Evolutionary conservation across 1,140 invertebrate genomes (phyloP).

Genomic region (Drosophila nigrodunni): DNA sequence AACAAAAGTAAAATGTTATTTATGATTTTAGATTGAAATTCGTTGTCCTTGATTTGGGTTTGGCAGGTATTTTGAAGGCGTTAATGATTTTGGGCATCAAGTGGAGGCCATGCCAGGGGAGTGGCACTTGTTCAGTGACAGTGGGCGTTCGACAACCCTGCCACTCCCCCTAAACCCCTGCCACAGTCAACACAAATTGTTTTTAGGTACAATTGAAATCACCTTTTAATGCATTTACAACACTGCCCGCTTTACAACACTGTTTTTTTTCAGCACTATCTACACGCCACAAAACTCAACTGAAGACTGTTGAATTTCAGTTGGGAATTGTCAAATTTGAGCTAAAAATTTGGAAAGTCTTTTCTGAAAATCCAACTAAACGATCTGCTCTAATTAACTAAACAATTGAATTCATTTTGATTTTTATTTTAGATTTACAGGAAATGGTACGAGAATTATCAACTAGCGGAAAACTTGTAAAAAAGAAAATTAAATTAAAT

Average conservation of each 20-base stretch:
- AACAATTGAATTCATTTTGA: constrained; percentile 50
- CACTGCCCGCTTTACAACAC: not conserved
- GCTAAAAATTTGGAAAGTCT: constrained; percentile 4
- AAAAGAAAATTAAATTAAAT: not conserved
- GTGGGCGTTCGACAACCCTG: not conserved
- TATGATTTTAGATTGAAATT: constrained; percentile 72
- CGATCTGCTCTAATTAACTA: constrained; percentile 57
- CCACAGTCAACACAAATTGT: not conserved
- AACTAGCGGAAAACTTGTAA: not conserved
- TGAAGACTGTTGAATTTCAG: constrained; percentile 3
- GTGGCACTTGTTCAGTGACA: not conserved
- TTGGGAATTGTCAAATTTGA: not conserved
- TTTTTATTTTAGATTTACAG: constrained; percentile 4
- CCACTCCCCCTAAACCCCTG: too few relatives aligned
- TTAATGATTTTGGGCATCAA: constrained; percentile 29
- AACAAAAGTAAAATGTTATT: constrained; percentile 73
- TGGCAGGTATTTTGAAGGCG: constrained; percentile 50
- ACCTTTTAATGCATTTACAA: not conserved
- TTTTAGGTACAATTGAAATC: not conserved
- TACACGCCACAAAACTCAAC: constrained; percentile 1
- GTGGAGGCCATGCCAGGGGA: constrained; percentile 27
- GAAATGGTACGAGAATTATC: constrained; percentile 27
- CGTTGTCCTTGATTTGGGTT: constrained; percentile 74
- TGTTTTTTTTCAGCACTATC: not conserved
- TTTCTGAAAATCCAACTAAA: constrained; percentile 22